Evolutionary conservation across 2,113 vertebrate species (phyloP), one percentile per base, ranked within the genome.

Genomic region (Hemiscyllium ocellatum): DNA sequence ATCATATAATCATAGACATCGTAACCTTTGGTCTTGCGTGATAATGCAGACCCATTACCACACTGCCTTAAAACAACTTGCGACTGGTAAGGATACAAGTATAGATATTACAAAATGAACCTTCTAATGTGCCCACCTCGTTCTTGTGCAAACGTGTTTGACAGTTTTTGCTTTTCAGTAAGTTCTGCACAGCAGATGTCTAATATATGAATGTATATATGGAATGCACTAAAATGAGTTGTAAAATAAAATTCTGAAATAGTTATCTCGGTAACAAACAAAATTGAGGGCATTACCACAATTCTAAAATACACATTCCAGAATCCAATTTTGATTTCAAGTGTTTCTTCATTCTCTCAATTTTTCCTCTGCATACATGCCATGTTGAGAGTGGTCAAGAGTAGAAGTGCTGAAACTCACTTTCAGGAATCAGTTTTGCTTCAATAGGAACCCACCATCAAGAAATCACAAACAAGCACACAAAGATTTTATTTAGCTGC

Each of bases 391-490:
- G 83, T 52, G 87, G 52, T 12, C 4, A 2, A 61, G 29, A 90
- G 37, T 4, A 61, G 6, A 65, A 56, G 52, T 61, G 52, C 50
- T 12, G 22, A 52, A 24, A 24, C 4, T 52, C 85, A 29, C 50
- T 50, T 52, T 52, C n/a, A 93, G 89, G 17, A 93, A 93, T 66
- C 29, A 66, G 89, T 33, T 93, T 93, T 93, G 89, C n/a, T n/a
- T 33, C 29, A 93, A 66, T 68, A 37, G 61, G 33, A 90, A n/a
- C 5, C 56, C 89, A 68, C 29, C 89, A 90, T 29, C 56, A 65
- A 29, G 15, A 93, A 93, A 93, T 83, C 80, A 83, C 80, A 93
- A 37, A 17, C 89, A 90, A 91, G 65, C 26, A 13, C 89, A 90
- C 56, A 90, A 19, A 37, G 20, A 47, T 83, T 90, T 91, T 91